A percentile compares a stretch with the other conserved stretches of the same genome.
Conservation (phyloP, 2,888 invertebrate species). For the Scaptomyza reducta region DNA sequence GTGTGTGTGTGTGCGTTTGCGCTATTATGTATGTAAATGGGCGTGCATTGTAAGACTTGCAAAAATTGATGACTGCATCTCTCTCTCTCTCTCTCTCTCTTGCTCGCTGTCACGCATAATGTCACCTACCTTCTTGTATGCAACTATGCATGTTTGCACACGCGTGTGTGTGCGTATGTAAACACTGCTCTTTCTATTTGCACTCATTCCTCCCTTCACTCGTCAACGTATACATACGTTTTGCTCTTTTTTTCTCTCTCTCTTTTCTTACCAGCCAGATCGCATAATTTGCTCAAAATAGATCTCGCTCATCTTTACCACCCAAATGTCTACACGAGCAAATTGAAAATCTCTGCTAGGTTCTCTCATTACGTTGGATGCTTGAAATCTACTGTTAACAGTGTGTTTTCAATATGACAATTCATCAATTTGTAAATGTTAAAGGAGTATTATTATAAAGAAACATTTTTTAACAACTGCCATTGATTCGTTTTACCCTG, state of each 20-base stretch:
- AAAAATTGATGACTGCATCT: conserved; percentile 32
- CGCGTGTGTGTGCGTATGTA: conserved; percentile 12
- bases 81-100: conserved; percentile 19
- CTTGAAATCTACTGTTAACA: conserved; percentile 12
- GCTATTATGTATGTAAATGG: conserved; percentile 16
- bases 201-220: conserved; percentile 16
- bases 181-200: conserved; percentile 27
- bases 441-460: not conserved
- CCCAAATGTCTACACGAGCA: conserved; percentile 23
- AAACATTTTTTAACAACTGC: not conserved
- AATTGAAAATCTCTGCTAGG: conserved; percentile 12
- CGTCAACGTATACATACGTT: conserved; percentile 6
- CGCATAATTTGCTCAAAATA: conserved; percentile 60
- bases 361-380: not conserved
- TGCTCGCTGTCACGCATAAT: conserved; percentile 53
- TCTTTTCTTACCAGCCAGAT: conserved; percentile 17
- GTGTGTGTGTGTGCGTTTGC: not conserved
- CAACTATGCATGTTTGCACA: conserved; percentile 5
- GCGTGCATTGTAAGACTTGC: conserved; percentile 40
- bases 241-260: conserved; percentile 19
- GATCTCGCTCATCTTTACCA: conserved; percentile 43
- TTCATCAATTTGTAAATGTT: not conserved
- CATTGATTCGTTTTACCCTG: not conserved
- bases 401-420: conserved; percentile 9
- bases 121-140: conserved; percentile 46